A percentile compares a stretch with the other conserved stretches of the same genome.
Conservation (phyloP, 2,797 vertebrate genomes). For the Anomalospiza imberbis region DNA sequence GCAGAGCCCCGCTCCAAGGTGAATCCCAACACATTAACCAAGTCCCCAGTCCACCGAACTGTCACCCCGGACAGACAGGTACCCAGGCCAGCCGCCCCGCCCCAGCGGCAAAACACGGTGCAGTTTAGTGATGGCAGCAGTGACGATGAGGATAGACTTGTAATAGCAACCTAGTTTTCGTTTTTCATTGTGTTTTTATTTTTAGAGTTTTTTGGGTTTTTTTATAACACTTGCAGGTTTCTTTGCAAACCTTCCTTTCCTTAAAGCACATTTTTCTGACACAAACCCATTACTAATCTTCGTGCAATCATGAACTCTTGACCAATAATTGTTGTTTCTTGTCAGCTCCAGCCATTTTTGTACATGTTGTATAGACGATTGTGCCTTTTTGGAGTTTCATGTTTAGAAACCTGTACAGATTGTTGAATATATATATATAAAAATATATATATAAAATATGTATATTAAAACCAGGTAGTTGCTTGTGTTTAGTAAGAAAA, state of each 20-base stretch:
- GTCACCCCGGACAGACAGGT: constrained; percentile 45
- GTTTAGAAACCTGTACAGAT: constrained; percentile 96
- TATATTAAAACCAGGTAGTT: constrained; percentile 87
- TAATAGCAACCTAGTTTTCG: constrained; percentile 89
- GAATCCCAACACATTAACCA: neutral
- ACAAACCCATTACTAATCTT: constrained; percentile 87
- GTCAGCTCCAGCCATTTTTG: constrained; percentile 89
- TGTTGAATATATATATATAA: constrained; percentile 81
- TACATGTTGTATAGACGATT: constrained; percentile 99
- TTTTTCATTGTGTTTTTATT: constrained; percentile 54
- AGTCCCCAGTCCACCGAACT: neutral
- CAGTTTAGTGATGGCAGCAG: constrained; percentile 91
- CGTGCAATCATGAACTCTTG: constrained; percentile 96
- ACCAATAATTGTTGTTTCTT: constrained; percentile 90
- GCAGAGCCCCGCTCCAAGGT: constrained; percentile 43
- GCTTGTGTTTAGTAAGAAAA: constrained; percentile 88
- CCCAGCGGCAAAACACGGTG: constrained; percentile 75
- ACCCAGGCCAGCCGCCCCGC: constrained; percentile 39
- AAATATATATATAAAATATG: constrained; percentile 81
- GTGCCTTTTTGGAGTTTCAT: constrained; percentile 98
- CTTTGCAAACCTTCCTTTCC: constrained; percentile 82
- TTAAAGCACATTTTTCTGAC: constrained; percentile 98
- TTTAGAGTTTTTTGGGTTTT: constrained; percentile 3
- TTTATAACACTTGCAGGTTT: constrained; percentile 86
- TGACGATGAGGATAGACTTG: constrained; percentile 95